These are phyloP conservation scores for Encarsia formosa DNA, from an alignment of 2,888 invertebrate genomes.

Conservation along the genomic window DNA sequence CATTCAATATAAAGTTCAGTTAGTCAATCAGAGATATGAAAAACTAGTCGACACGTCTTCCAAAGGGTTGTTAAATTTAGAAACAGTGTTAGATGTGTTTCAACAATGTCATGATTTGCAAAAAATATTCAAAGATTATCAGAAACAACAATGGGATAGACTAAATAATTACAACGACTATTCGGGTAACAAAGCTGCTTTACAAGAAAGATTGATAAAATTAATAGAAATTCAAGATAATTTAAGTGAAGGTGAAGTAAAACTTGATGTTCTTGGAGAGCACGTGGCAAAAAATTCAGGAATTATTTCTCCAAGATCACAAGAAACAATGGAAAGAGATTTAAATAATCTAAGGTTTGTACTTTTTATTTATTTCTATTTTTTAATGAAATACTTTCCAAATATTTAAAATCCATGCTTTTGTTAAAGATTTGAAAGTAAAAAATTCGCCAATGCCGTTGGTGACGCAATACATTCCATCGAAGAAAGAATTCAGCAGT, in stretches of 20 bases:
- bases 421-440: conserved; percentile 66
- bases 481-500: conserved; percentile 81
- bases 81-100: conserved; percentile 73
- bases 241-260: conserved; percentile 72
- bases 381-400: background rate
- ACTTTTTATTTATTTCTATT: background rate
- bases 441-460: conserved; percentile 74
- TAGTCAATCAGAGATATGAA: conserved; percentile 74
- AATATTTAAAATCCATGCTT: background rate
- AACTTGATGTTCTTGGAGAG: conserved; percentile 70
- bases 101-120: conserved; percentile 84
- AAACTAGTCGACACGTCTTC: conserved; percentile 65
- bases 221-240: conserved; percentile 76
- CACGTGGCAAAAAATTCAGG: conserved; percentile 67
- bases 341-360: conserved; percentile 64
- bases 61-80: conserved; percentile 67
- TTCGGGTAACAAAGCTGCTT: conserved; percentile 77
- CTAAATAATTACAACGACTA: conserved; percentile 78
- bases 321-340: conserved; percentile 81
- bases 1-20: conserved; percentile 66
- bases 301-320: conserved; percentile 74
- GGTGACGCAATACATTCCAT: conserved; percentile 74
- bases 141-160: conserved; percentile 86
- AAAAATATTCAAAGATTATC: conserved; percentile 83
- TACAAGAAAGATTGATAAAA: conserved; percentile 78